These are phyloP conservation scores for Pygoscelis antarcticus DNA, from an alignment of 2,113 vertebrate species.

Conservation along the genomic window DNA sequence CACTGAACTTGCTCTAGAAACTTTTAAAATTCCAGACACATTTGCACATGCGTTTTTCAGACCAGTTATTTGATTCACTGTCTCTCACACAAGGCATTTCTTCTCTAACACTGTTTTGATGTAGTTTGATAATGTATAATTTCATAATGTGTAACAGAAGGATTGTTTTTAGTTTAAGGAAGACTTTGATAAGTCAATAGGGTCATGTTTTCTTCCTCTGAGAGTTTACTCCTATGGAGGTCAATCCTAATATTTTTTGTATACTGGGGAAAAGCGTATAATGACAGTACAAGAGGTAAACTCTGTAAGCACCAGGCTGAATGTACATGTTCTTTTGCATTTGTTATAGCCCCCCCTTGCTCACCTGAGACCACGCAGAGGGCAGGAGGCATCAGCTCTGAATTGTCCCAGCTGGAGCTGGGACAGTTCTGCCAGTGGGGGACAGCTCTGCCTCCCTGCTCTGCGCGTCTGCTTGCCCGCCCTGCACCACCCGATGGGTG, in stretches of 20 bases:
- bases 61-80: not conserved
- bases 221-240: rapidly evolving
- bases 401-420: not conserved
- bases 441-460: not conserved
- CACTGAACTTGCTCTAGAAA: not conserved
- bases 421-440: too few species aligned
- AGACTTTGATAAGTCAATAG: not conserved
- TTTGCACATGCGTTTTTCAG: rapidly evolving
- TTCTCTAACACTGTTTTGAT: not conserved
- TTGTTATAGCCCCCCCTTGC: too few species aligned
- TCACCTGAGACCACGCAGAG: rapidly evolving
- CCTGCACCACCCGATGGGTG: rapidly evolving
- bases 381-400: not conserved
- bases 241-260: rapidly evolving
- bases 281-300: rapidly evolving
- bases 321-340: rapidly evolving
- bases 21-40: not conserved
- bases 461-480: not conserved
- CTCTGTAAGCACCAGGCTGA: rapidly evolving
- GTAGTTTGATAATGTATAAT: not conserved
- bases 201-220: not conserved
- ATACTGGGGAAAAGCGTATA: rapidly evolving
- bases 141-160: not conserved
- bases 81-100: not conserved
- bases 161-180: not conserved